Base-by-base conservation (phyloP, 1,140 invertebrate genomes). In the Acromyrmex echinatior region DNA sequence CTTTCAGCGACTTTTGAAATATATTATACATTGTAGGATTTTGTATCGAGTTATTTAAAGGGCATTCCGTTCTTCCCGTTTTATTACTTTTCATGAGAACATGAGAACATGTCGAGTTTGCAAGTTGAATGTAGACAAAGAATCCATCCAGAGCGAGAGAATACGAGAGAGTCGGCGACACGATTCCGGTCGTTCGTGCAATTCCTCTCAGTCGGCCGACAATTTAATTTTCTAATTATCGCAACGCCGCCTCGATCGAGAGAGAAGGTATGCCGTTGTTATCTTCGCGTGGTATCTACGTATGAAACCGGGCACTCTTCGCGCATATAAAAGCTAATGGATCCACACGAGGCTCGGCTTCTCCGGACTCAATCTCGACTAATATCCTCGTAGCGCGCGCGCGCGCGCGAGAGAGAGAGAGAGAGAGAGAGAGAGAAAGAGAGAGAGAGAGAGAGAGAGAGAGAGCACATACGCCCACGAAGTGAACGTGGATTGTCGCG, bases 161-260 rank as follows among this genome's bases (percentile, higher is more conserved):
- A 39, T 10, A 49, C 7, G 39, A 16, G 77, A 10, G 16, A 68
- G 12, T 73, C 10, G 70, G 25, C 21, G 35, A 53, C 49, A 63
- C 14, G 80, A 31, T 62, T 39, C 58, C 56, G 35, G 14, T 74
- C 53, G 56, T n/a, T 53, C 16, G 66, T 51, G 80, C 80, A 49
- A 74, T 70, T 74, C 56, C 63, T 70, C 49, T 91, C 82, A 71
- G 90, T 91, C 70, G 78, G 90, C 92, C 91, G 93, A 95, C 93
- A 93, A 95, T 95, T 95, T 95, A 95, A 95, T 95, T 95, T 95
- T 95, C 93, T 94, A 95, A 95, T 95, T 95, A 95, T 95, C 94
- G 92, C 93, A 93, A 94, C 92, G 93, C 87, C 87, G 79, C 49
- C 84, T 89, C 91, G 92, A 93, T 94, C 92, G 92, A 68, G 66